Evolutionary conservation across 2,888 invertebrate species (phyloP), one percentile per base, ranked within the genome.

Genomic region (Tetrapedia diversipes): DNA sequence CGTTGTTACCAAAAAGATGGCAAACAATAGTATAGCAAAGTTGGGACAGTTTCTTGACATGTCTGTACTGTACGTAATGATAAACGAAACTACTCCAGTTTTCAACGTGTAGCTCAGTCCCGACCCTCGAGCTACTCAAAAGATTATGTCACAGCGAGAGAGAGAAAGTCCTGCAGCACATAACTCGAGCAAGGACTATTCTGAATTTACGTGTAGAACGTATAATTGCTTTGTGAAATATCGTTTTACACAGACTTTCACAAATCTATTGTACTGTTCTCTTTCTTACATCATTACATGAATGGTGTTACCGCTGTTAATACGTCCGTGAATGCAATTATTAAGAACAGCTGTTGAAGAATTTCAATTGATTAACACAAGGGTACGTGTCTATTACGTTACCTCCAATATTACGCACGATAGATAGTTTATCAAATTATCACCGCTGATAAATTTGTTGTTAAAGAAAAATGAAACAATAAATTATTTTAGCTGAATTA

Each of bases 41-140:
- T 77, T 81, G 69, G 72, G 65, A 74, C 77, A 80, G 81, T 81
- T 86, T 80, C 81, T 83, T 82, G 82, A 82, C 90, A 90, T 90
- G 89, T 86, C 88, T 81, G 88, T 83, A 85, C 86, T 56, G 86
- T 84, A 87, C 89, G 89, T 88, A 87, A 87, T 87, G 87, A 89
- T 86, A 85, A 88, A 87, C 80, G 84, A 88, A 87, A 89, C 89
- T 89, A 89, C 86, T 87, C 86, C 87, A 88, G 89, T 86, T 86
- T 85, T 87, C 82, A 83, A 83, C 71, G 76, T 72, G 75, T 81
- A 41, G 69, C 41, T 34, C 45, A 57, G 67, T 54, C 32, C 41
- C 59, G 65, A 54, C 74, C 67, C 67, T 24, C 70, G 61, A 34
- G 45, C 79, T 75, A 73, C 81, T 81, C 79, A 83, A 85, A 81